Evolutionary conservation across 2,113 vertebrate species (phyloP).

Genomic region (Apteryx owenii): DNA sequence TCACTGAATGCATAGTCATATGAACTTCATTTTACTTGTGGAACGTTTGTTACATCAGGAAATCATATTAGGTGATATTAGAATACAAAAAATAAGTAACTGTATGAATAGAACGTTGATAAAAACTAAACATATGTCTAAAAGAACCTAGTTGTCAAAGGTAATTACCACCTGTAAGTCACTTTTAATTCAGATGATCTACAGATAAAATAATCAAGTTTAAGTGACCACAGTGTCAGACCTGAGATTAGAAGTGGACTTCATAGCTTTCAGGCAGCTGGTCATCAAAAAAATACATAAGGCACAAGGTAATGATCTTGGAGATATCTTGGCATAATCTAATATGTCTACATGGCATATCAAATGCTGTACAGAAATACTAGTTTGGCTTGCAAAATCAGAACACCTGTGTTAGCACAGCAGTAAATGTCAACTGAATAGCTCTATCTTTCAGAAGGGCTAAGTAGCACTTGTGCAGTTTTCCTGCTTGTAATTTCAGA

Average conservation of each 20-base stretch:
- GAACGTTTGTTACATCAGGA: neutral
- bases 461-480: neutral
- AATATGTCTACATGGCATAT: neutral
- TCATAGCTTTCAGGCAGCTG: neutral
- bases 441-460: neutral
- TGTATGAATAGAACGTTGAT: neutral
- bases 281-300: neutral
- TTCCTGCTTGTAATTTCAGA: neutral
- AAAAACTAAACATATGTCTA: neutral
- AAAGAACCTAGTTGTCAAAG: neutral
- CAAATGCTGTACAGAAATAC: neutral
- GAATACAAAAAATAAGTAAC: neutral
- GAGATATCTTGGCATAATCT: neutral
- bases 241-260: neutral
- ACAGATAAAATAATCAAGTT: neutral
- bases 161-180: neutral
- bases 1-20: neutral
- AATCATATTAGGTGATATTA: neutral
- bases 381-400: neutral
- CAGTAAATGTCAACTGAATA: neutral
- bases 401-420: neutral
- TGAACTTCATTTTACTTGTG: neutral
- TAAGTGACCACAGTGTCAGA: neutral
- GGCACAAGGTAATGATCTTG: neutral
- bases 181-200: neutral